phyloP scores from a whole-genome alignment of 2,888 invertebrate genomes.

The Plusia festucae region DNA sequence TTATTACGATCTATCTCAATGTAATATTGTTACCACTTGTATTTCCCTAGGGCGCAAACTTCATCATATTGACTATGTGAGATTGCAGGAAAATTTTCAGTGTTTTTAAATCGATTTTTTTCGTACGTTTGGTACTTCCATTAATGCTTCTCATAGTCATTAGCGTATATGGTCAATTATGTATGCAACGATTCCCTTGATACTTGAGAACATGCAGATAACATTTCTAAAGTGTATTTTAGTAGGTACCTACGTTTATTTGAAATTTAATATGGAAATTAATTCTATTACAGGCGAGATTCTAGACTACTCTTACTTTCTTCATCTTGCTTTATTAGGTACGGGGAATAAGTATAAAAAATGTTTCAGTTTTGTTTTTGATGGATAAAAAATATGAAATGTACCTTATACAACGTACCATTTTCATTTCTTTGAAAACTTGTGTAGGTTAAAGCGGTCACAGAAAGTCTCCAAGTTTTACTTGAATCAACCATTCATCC shows the following conservation, averaged over 20 bases:
- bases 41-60: conserved; percentile 9
- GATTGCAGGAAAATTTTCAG: no score
- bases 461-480: no score
- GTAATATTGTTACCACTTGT: conserved; percentile 3
- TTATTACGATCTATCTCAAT: not conserved
- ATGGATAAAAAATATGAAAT: no score
- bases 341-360: no score
- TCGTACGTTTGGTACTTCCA: not conserved
- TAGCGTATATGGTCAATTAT: not conserved
- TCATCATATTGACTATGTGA: not conserved
- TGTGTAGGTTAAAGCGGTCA: no score
- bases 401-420: no score
- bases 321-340: no score
- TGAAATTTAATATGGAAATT: not conserved
- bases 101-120: conserved; percentile 11
- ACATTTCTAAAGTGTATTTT: conserved; percentile 37
- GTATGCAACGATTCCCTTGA: conserved; percentile 17
- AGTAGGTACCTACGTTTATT: conserved; percentile 17
- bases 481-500: no score
- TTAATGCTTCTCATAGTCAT: not conserved
- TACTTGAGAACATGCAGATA: conserved; percentile 13
- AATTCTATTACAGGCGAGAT: no score
- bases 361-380: no score
- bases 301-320: not conserved
- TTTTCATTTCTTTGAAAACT: no score